phyloP scores from a whole-genome alignment of 2,888 invertebrate genomes.

The Zaprionus obscuricornis region DNA sequence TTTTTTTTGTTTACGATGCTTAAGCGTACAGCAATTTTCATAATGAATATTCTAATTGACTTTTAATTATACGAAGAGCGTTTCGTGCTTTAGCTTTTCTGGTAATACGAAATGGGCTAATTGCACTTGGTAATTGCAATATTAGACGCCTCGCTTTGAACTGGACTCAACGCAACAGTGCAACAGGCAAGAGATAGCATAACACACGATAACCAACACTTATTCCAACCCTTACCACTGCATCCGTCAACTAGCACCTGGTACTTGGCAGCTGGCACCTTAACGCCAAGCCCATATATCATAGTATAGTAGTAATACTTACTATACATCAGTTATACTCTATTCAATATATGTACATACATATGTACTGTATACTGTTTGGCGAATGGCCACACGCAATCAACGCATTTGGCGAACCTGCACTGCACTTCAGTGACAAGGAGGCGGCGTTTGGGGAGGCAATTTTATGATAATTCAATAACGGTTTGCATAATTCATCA shows the following conservation, averaged over 20 bases:
- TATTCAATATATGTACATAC: neutral
- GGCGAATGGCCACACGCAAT: conserved; percentile 55
- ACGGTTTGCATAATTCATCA: conserved; percentile 64
- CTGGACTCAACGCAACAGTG: conserved; percentile 9
- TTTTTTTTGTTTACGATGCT: conserved; percentile 45
- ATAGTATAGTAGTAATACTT: too few relatives aligned
- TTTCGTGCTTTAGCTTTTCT: conserved; percentile 45
- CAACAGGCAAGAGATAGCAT: conserved; percentile 2
- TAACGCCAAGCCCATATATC: conserved; percentile 61
- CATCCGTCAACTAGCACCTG: too few relatives aligned
- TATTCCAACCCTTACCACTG: too few relatives aligned
- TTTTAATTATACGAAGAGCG: conserved; percentile 67
- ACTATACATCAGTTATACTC: conserved; percentile 25
- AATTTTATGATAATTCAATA: conserved; percentile 69
- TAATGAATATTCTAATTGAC: conserved; percentile 73
- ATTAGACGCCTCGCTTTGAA: conserved; percentile 67
- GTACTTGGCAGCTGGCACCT: conserved; percentile 22
- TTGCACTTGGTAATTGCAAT: conserved; percentile 69
- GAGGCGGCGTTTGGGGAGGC: neutral
- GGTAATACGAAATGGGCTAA: conserved; percentile 63
- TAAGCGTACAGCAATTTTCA: conserved; percentile 60
- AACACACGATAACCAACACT: neutral
- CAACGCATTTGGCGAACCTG: conserved; percentile 48
- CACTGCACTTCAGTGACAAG: neutral
- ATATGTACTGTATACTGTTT: conserved; percentile 16